A percentile compares a stretch with the other conserved stretches of the same genome.
phyloP scores from a whole-genome alignment of 1,140 invertebrate genomes.

The Triops cancriformis region DNA sequence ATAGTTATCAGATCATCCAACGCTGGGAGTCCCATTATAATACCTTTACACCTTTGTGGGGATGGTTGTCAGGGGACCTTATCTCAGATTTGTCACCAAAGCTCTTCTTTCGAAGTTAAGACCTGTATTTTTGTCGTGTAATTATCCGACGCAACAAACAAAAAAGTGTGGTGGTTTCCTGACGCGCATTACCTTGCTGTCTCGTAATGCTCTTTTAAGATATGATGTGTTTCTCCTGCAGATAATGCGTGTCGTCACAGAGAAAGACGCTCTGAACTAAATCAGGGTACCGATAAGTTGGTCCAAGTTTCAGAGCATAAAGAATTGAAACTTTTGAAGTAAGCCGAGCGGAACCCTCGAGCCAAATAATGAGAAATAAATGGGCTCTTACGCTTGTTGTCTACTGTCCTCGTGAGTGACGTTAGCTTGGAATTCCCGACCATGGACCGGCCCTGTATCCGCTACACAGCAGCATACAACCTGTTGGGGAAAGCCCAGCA shows the following conservation, averaged over 20 bases:
- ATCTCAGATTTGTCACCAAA: too few species aligned
- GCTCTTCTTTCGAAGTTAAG: too few species aligned
- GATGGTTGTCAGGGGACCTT: neutral
- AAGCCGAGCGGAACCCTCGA: neutral
- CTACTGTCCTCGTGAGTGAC: neutral
- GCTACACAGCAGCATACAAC: neutral
- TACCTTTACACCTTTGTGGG: neutral
- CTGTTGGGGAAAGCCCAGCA: neutral
- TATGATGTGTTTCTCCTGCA: too few species aligned
- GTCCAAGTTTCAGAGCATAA: neutral
- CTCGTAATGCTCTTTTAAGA: too few species aligned
- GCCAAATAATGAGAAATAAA: slow-evolving; percentile 1
- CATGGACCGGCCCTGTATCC: neutral
- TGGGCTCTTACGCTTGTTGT: neutral
- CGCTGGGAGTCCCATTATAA: neutral
- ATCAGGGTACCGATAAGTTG: neutral
- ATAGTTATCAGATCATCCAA: neutral
- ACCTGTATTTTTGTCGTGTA: too few species aligned
- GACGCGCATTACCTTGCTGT: too few species aligned
- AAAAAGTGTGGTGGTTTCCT: too few species aligned
- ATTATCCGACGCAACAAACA: too few species aligned
- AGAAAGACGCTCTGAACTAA: too few species aligned
- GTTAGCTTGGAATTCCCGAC: neutral
- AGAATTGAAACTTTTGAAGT: neutral
- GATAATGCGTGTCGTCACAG: too few species aligned